These are phyloP conservation scores for Phyllostomus discolor DNA, from an alignment of 2,113 vertebrate species.

Conservation along the genomic window DNA sequence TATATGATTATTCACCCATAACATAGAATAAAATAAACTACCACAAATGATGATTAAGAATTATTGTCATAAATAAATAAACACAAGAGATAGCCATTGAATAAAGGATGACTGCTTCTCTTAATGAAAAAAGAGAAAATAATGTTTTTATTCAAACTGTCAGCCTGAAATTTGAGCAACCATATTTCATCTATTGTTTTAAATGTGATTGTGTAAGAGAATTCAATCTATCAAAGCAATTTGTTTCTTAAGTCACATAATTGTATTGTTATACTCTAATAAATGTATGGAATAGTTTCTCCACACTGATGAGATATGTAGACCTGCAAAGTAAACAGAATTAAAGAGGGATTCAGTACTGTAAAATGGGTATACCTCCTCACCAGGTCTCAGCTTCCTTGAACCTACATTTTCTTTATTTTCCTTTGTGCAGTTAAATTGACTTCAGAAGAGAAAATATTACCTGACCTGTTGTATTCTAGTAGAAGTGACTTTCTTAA, in stretches of 20 bases:
- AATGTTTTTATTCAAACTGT: not conserved
- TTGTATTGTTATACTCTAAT: not conserved
- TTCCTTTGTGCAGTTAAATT: not conserved
- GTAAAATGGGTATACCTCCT: not conserved
- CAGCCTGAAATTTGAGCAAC: not conserved
- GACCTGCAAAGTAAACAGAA: not conserved
- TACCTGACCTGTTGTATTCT: not conserved
- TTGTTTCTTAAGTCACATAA: not conserved
- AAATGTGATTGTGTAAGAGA: not conserved
- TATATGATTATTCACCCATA: not conserved
- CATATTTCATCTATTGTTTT: not conserved
- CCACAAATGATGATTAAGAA: not conserved
- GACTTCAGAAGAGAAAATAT: not conserved
- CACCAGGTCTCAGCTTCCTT: not conserved
- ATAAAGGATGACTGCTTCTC: not conserved
- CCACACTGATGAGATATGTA: not conserved
- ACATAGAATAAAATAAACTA: not conserved
- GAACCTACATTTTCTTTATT: not conserved
- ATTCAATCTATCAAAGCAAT: not conserved
- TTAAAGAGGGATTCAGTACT: not conserved
- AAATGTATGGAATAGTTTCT: not conserved
- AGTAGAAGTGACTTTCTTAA: not conserved
- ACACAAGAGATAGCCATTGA: not conserved
- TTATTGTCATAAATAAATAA: not conserved
- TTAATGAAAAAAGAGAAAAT: not conserved